Evolutionary conservation across 2,113 vertebrate genomes (phyloP).

Genomic region (Hyaena hyaena): DNA sequence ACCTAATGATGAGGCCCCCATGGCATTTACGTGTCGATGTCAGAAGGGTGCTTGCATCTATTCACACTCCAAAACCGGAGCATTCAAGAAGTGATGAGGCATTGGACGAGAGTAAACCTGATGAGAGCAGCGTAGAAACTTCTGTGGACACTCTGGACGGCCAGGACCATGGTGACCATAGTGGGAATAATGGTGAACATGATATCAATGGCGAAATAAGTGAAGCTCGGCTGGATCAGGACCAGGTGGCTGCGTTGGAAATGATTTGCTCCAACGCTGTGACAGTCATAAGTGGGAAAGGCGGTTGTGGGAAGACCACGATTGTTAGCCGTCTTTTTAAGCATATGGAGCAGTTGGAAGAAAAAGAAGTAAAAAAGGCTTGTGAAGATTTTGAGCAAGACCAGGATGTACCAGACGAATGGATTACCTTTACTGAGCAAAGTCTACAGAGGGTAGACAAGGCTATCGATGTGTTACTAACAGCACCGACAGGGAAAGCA

Average conservation of each 20-base stretch:
- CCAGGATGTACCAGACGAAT: constrained; percentile 80
- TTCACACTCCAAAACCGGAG: neutral
- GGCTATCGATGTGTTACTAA: constrained; percentile 86
- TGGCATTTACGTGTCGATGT: constrained; percentile 86
- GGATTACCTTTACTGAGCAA: constrained; percentile 71
- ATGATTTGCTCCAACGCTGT: constrained; percentile 91
- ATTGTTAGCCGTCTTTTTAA: constrained; percentile 88
- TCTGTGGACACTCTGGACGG: neutral
- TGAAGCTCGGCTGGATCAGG: constrained; percentile 81
- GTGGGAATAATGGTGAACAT: constrained; percentile 5
- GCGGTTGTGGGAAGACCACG: constrained; percentile 92
- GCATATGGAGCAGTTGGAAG: constrained; percentile 80
- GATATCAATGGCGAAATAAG: neutral
- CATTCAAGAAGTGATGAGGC: neutral
- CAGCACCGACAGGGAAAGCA: constrained; percentile 91
- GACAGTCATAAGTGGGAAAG: constrained; percentile 92
- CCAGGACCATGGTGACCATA: neutral
- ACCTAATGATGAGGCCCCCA: constrained; percentile 68
- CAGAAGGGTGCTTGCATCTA: constrained; percentile 77
- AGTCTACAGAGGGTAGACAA: constrained; percentile 1
- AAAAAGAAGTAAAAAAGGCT: constrained; percentile 81
- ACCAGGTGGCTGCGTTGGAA: constrained; percentile 86
- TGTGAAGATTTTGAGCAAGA: constrained; percentile 88
- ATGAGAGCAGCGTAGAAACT: neutral
- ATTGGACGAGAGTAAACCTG: neutral